These are phyloP conservation scores for Pollenia griseotomentosa DNA, from an alignment of 2,888 invertebrate genomes.

Conservation along the genomic window DNA sequence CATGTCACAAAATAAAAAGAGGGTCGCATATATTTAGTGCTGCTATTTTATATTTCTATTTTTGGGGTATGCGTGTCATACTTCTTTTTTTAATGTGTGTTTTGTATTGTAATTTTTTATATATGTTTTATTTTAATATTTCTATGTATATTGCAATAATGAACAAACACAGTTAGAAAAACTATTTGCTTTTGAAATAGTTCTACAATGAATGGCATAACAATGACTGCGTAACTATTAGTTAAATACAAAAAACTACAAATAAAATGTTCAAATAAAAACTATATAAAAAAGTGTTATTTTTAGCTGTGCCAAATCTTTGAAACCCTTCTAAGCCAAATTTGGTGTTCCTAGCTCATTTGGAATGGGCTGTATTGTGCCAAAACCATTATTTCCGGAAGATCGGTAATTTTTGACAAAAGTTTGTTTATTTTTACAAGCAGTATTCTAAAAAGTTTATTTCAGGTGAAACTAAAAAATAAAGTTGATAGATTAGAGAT, in stretches of 20 bases:
- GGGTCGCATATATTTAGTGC: constrained; percentile 37
- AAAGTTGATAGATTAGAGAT: too few relatives aligned
- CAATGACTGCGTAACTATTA: constrained; percentile 57
- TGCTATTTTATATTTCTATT: constrained; percentile 18
- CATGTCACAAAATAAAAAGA: constrained; percentile 32
- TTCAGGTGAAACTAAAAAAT: too few relatives aligned
- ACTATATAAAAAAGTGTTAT: too few relatives aligned
- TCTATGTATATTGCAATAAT: constrained; percentile 41
- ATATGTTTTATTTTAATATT: not conserved
- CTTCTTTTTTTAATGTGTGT: constrained; percentile 5
- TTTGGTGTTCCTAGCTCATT: too few relatives aligned
- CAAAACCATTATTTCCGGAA: too few relatives aligned
- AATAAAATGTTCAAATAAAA: not conserved
- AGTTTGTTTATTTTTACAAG: too few relatives aligned
- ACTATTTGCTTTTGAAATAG: constrained; percentile 54
- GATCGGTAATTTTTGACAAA: too few relatives aligned
- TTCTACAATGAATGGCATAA: constrained; percentile 34
- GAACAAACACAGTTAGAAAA: constrained; percentile 44
- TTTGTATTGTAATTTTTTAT: not conserved
- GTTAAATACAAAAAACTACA: constrained; percentile 35
- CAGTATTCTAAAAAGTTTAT: too few relatives aligned
- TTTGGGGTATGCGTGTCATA: constrained; percentile 59
- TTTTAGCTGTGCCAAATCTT: too few relatives aligned
- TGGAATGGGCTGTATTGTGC: too few relatives aligned
- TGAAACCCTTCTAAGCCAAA: too few relatives aligned